Evolutionary conservation across 2,797 vertebrate genomes (phyloP), one percentile per base, ranked within the genome.

Genomic region (Pseudochromis fuscus): DNA sequence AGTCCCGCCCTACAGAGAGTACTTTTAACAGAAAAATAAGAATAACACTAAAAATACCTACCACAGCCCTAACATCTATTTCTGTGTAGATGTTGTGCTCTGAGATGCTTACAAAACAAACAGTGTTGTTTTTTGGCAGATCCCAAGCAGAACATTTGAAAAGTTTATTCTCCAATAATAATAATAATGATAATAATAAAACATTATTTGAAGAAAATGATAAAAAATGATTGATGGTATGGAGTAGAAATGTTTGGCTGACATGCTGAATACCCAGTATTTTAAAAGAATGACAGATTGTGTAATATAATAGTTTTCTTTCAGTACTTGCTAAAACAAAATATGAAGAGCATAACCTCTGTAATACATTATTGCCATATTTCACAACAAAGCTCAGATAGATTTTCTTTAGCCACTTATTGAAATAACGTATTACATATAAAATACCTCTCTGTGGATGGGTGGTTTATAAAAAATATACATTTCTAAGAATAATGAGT

Each of bases 11-110:
- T 73, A 68, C 64, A 73, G 70, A 74, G 75, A 84, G 30, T n/a
- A 19, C 57, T 82, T 66, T 72, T 78, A 72, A 70, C 66, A 80
- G 62, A 77, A 51, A 31, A 70, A 67, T 68, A 88, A 81, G 51
- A 65, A 71, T 40, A 66, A 71, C 63, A 74, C 51, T 38, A 73
- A 84, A 82, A 79, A 50, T 51, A 58, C 44, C 72, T 48, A 52
- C 67, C 63, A 30, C 44, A 21, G n/a, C 42, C 59, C 24, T 25
- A 49, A 55, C 67, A 67, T 72, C 44, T 78, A 76, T 79, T 80
- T 83, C 57, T 48, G 25, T 35, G 9, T 50, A 7, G 65, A 49
- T 75, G 35, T 59, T 70, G 79, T 9, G 52, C 67, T 67, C 35
- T 60, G 28, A 75, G 57, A 23, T 25, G 12, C 28, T 31, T 18